Evolutionary conservation across 1,140 invertebrate species (phyloP), one percentile per base, ranked within the genome.

Genomic region (Carcinoscorpius rotundicauda): DNA sequence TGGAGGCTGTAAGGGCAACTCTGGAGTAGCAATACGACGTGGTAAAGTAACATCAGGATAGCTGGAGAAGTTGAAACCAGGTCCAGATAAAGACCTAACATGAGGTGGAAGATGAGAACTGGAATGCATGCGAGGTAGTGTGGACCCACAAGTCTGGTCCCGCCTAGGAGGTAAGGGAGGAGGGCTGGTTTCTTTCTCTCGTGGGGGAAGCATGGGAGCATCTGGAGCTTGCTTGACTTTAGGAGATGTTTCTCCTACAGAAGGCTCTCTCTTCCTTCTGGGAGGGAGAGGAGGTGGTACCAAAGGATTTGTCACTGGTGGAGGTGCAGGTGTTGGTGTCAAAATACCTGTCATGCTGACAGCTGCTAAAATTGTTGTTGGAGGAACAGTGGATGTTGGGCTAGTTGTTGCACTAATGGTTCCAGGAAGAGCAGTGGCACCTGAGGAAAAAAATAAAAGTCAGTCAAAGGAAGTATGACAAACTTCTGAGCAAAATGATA

Each of bases 251-350:
- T 86, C 84, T 9, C 81, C 80, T n/a, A 80, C 72, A 51, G 80
- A 82, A 71, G 81, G 82, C 69, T 86, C 84, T 62, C 83, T 75
- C 67, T 81, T 80, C 60, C 82, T 72, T 66, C 76, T 74, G 59
- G 83, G 76, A 1, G 83, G 84, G 6, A 83, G 83, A 52, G 84
- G 74, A 29, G 84, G 83, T 3, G 83, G 80, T 29, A 29, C 29
- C 29, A 29, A 29, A 9, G 81, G 80, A 64, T 75, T 78, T 71
- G 74, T 79, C 71, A 66, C 76, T 67, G 71, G 61, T 3, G 76
- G 75, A 10, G 80, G 79, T 65, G 78, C 73, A 64, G 77, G 76
- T 10, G 79, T 77, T 49, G 64, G 63, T 49, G 29, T 52, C 49
- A 29, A 29, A 29, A 29, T 29, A 29, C 29, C 29, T 29, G 29